Evolutionary conservation across 2,888 invertebrate genomes (phyloP), one percentile per base, ranked within the genome.

Genomic region (Pristionchus mayeri): DNA sequence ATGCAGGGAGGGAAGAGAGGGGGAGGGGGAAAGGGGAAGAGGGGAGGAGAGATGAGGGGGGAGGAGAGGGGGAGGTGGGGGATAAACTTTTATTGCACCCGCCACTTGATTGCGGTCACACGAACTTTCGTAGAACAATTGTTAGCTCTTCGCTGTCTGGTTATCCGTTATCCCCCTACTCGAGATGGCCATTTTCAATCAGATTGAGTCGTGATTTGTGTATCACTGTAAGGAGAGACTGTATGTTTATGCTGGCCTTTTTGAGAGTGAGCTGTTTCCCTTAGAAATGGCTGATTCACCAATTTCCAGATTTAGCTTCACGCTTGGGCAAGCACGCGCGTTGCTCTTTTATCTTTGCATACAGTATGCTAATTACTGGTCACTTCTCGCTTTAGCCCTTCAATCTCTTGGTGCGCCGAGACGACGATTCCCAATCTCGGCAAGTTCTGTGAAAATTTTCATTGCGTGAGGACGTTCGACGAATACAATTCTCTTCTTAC

Each of bases 81-180:
- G 24, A 71, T 44, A 71, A 71, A 71, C 44, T 71, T 71, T 71
- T 71, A 71, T 71, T 71, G 71, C 67, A 30, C 67, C 37, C n/a
- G 67, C 27, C 13, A 34, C 24, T 71, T 71, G 71, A 37, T 71
- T 71, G 71, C 40, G 71, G 71, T 71, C 71, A 44, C 24, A n/a
- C 71, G 40, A 21, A 11, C 44, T 44, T 44, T 44, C 44, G 44
- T 44, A 6, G 44, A 44, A 44, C 44, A 7, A 48, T 7, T 11
- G 9, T 11, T 34, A 67, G 16, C 34, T 67, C 34, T 67, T 34
- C 34, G 4, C 67, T n/a, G n/a, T n/a, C n/a, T n/a, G n/a, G n/a
- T n/a, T n/a, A n/a, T n/a, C n/a, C n/a, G n/a, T n/a, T n/a, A n/a
- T n/a, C n/a, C n/a, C n/a, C n/a, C n/a, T n/a, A n/a, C n/a, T n/a